Conservation (phyloP, 2,888 invertebrate genomes). For the Calephelis perditalis region DNA sequence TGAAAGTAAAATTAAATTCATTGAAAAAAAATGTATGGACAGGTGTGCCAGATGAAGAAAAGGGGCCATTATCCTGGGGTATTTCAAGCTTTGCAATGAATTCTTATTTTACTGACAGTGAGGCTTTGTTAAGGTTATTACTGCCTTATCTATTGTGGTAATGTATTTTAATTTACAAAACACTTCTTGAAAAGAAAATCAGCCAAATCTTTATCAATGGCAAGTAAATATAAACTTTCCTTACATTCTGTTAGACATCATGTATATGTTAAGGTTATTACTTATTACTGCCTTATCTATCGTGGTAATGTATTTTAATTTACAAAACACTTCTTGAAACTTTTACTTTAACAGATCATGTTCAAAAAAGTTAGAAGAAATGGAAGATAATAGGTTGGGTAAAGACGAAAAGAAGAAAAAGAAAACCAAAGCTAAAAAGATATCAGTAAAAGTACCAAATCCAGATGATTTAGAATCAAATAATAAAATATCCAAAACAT, state of each 20-base stretch:
- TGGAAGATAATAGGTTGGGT: conserved; percentile 59
- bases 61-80: conserved; percentile 83
- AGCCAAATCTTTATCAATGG: too few species aligned
- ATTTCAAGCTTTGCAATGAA: conserved; percentile 77
- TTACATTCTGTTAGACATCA: too few species aligned
- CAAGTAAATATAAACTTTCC: too few species aligned
- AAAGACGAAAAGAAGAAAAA: conserved; percentile 71
- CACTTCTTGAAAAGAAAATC: conserved; percentile 42
- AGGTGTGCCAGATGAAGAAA: conserved; percentile 73
- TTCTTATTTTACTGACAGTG: conserved; percentile 75
- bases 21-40: conserved; percentile 87
- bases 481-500: conserved; percentile 53
- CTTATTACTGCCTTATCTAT: too few species aligned
- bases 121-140: conserved; percentile 71
- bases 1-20: conserved; percentile 82
- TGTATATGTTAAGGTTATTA: conserved; percentile 48
- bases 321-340: not conserved
- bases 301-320: not conserved
- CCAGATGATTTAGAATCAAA: conserved; percentile 56
- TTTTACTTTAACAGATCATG: conserved; percentile 71
- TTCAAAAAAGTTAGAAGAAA: conserved; percentile 79
- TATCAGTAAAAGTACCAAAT: conserved; percentile 62
- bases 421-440: conserved; percentile 64
- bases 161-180: not conserved
- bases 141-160: too few species aligned